These are phyloP conservation scores for Chesias legatella DNA, from an alignment of 2,888 invertebrate species.

Conservation along the genomic window DNA sequence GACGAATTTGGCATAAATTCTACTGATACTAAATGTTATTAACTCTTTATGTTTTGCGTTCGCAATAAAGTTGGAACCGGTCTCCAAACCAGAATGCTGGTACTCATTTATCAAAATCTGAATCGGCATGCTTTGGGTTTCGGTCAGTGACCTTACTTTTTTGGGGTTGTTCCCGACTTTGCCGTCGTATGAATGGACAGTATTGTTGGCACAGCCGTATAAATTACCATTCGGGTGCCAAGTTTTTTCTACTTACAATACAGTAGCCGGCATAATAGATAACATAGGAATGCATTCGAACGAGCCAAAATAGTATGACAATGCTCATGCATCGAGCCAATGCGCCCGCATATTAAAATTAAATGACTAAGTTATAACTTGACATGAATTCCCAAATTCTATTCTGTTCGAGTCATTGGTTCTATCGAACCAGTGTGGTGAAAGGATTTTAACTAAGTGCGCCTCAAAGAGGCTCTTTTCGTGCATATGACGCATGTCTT, in stretches of 20 bases:
- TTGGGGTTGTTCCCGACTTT: conserved; percentile 14
- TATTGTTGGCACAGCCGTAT: conserved; percentile 17
- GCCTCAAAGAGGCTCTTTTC: too few species aligned
- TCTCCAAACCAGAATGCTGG: conserved; percentile 32
- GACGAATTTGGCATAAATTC: too few species aligned
- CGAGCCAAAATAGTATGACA: conserved; percentile 20
- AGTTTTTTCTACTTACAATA: conserved; percentile 29
- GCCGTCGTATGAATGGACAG: conserved; percentile 24
- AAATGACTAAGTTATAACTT: too few species aligned
- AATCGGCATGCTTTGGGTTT: conserved; percentile 25
- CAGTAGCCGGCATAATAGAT: conserved; percentile 9
- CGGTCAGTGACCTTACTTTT: conserved; percentile 32
- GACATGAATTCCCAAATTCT: too few species aligned
- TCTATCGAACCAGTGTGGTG: too few species aligned
- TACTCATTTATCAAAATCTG: conserved; percentile 35
- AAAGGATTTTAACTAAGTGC: too few species aligned
- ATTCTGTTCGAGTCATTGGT: too few species aligned
- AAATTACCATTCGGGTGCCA: conserved; percentile 31
- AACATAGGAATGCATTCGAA: neutral
- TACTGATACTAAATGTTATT: neutral
- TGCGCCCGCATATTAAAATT: neutral
- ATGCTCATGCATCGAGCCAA: conserved; percentile 13
- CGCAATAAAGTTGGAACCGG: conserved; percentile 28
- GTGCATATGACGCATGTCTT: too few species aligned
- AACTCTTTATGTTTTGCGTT: neutral